phyloP scores from a whole-genome alignment of 1,140 invertebrate genomes.

The Danaus plexippus region DNA sequence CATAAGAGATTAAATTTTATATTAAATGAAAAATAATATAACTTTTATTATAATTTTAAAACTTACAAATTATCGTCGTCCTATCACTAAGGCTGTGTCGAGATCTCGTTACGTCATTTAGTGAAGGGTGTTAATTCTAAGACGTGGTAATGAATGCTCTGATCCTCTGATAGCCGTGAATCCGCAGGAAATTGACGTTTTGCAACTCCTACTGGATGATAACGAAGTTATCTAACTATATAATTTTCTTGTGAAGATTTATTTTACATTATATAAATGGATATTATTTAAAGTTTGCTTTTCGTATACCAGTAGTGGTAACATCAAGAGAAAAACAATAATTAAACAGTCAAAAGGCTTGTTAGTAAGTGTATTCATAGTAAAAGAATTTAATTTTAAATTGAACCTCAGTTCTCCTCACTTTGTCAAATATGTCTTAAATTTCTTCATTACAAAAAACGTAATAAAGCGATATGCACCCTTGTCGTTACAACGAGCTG shows the following conservation, averaged over 20 bases:
- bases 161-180: conserved; percentile 59
- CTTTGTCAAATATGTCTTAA: neutral
- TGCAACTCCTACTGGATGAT: conserved; percentile 35
- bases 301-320: neutral
- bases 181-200: conserved; percentile 62
- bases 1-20: too few relatives aligned
- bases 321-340: neutral
- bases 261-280: too few relatives aligned
- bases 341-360: neutral
- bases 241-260: conserved; percentile 1
- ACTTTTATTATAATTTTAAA: too few relatives aligned
- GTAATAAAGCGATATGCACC: conserved; percentile 29
- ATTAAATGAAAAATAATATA: too few relatives aligned
- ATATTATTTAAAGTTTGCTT: too few relatives aligned
- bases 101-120: conserved; percentile 13
- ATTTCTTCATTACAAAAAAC: conserved; percentile 22
- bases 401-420: neutral
- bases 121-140: conserved; percentile 66
- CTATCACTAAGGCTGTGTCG: too few relatives aligned
- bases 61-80: too few relatives aligned
- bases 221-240: conserved; percentile 15
- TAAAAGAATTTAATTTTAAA: neutral
- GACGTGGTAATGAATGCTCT: conserved; percentile 60
- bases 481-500: conserved; percentile 43
- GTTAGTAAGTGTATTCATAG: neutral